These are phyloP conservation scores for Lepidothrix coronata DNA, from an alignment of 2,113 vertebrate species.

Conservation along the genomic window DNA sequence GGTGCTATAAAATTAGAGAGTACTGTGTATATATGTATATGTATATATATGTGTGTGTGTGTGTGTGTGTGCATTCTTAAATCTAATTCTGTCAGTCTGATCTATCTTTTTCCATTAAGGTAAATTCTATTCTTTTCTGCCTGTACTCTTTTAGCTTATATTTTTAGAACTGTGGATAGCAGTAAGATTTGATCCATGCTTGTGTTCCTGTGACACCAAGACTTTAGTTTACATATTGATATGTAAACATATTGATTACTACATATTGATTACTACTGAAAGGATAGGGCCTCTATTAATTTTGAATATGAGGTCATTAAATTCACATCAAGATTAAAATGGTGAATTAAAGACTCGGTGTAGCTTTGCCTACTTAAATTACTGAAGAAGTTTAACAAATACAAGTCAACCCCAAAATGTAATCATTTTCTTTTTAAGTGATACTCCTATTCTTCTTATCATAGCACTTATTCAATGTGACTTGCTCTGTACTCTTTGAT, in stretches of 20 bases:
- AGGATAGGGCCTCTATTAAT: not conserved
- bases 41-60: not conserved
- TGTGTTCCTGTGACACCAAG: not conserved
- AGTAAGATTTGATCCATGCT: not conserved
- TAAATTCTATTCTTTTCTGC: not conserved
- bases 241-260: not conserved
- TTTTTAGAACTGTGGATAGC: not conserved
- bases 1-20: not conserved
- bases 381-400: not conserved
- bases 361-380: not conserved
- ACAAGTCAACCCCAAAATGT: not conserved
- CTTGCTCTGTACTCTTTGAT: not conserved
- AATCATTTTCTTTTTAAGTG: not conserved
- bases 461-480: not conserved
- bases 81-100: not conserved
- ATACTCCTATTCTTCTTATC: not conserved
- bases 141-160: not conserved
- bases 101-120: not conserved
- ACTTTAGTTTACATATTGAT: not conserved
- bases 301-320: not conserved
- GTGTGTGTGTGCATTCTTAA: not conserved
- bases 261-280: not conserved
- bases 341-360: not conserved
- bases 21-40: not conserved
- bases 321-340: not conserved